phyloP scores from a whole-genome alignment of 2,797 vertebrate genomes.

The Argya squamiceps region DNA sequence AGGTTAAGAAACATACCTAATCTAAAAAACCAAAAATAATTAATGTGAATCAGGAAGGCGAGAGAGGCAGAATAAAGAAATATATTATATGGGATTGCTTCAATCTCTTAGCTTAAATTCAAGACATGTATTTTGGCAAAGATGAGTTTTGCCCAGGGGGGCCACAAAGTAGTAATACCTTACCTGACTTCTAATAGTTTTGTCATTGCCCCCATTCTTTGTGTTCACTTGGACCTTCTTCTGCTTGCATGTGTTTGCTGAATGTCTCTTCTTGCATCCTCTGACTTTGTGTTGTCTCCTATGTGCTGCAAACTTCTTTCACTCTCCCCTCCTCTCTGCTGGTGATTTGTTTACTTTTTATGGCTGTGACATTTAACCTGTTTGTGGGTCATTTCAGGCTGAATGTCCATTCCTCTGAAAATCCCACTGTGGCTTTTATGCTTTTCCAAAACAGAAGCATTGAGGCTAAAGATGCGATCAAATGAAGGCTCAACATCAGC shows the following conservation, averaged over 20 bases:
- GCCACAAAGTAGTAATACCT: not conserved
- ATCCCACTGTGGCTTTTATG: not conserved
- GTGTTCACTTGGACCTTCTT: not conserved
- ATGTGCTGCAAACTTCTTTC: not conserved
- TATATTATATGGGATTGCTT: not conserved
- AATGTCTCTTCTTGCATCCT: not conserved
- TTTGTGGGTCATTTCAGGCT: not conserved
- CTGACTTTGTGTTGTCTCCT: not conserved
- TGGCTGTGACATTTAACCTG: rapidly evolving
- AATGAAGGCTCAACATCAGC: not conserved
- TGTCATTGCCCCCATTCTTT: not conserved
- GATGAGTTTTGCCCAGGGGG: not conserved
- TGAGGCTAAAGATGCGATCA: not conserved
- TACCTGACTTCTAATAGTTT: not conserved
- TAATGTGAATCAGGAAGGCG: not conserved
- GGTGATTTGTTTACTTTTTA: not conserved
- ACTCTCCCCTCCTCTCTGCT: not conserved
- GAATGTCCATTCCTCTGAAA: not conserved
- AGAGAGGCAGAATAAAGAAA: not conserved
- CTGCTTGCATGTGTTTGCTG: not conserved
- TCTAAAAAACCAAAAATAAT: not conserved
- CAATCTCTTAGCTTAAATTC: not conserved
- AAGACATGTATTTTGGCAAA: not conserved
- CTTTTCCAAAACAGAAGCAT: not conserved
- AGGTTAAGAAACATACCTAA: not conserved